Base-by-base conservation (phyloP, 2,888 invertebrate genomes). In the Syritta pipiens region DNA sequence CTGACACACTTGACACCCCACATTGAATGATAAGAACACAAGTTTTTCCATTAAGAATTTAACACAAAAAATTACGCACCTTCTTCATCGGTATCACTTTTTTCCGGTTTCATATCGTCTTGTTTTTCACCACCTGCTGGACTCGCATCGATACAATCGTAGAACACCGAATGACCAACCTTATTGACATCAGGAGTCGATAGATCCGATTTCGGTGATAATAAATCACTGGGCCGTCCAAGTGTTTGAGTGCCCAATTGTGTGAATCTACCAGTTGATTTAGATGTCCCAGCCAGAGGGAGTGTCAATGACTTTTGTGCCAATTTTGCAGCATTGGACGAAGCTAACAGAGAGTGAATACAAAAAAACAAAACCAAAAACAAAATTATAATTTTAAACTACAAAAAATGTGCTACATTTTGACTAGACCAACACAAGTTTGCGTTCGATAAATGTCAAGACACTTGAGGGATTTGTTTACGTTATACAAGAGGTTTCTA, bases 41-140 rank as follows among this genome's bases (percentile, higher is more conserved):
- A 28, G 2, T 20, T 5, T n/a, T 2, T 12, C 9, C 22, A 26
- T 5, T 28, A 10, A 26, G 12, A 14, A 10, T n/a, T 20, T 4
- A 14, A 17, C 14, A 49, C 12, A 7, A 10, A 3, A 9, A 28
- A n/a, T 22, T 40, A 83, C 85, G 85, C 88, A 93, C 93, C 93
- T 90, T 94, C 94, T 84, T 94, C 94, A 59, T 93, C 93, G 77
- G 93, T 94, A 84, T 93, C 93, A 35, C 90, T 91, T 4, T 86
- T 87, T 81, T 92, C 92, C 1, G 94, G 93, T 86, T 95, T 95
- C 93, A 94, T 94, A 77, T 92, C 91, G 85, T 95, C 95, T 83
- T 94, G 93, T 85, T 95, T 95, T 87, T 95, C 95, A 55, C 85
- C 86, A 3, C 65, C 44, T 32, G 82, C 85, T 22, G 88, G 88